Base-by-base conservation (phyloP, 2,888 invertebrate species). In the Rhagophthalmus giganteus region DNA sequence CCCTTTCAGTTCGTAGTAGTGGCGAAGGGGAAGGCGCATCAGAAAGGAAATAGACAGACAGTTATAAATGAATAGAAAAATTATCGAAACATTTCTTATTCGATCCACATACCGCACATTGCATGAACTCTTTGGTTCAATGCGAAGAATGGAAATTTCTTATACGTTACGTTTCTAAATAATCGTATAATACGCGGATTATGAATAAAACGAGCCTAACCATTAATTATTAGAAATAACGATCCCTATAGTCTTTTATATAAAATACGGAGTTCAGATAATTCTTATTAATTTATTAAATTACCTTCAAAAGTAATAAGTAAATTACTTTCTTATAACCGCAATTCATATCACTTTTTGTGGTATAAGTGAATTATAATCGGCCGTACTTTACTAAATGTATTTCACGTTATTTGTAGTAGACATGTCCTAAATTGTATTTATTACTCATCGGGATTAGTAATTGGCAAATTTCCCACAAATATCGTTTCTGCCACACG, bases 51-150 rank as follows among this genome's bases (percentile, higher is more conserved):
- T 80, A 79, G 81, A 79, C 79, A 76, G 83, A 83, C 83, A 81
- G 82, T 75, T 83, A 83, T 83, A 82, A 83, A 83, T 83, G 83
- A 78, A 79, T 74, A 79, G 81, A 82, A 82, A 82, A 82, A 82
- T 82, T 81, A 82, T 81, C 78, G 79, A 72, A 80, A 79, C 78
- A 80, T 75, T 75, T 73, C 74, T 74, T 72, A 72, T 74, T 73
- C 74, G 73, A 74, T 73, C 71, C 70, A 61, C 66, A 73, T 66
- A 65, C 67, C 62, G 62, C 62, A 63, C 62, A 61, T 58, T 67
- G 62, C 64, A 66, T 62, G 56, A 58, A 46, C 57, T 55, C 49
- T 54, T 33, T 53, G 4, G 14, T 37, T 31, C 30, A 45, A 24
- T 15, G 20, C 39, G 12, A 16, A 28, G 39, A 39, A 39, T 20